A percentile compares a stretch with the other conserved stretches of the same genome.
Evolutionary conservation across 1,140 invertebrate genomes (phyloP).

Genomic region (Ptiloglossa arizonensis): DNA sequence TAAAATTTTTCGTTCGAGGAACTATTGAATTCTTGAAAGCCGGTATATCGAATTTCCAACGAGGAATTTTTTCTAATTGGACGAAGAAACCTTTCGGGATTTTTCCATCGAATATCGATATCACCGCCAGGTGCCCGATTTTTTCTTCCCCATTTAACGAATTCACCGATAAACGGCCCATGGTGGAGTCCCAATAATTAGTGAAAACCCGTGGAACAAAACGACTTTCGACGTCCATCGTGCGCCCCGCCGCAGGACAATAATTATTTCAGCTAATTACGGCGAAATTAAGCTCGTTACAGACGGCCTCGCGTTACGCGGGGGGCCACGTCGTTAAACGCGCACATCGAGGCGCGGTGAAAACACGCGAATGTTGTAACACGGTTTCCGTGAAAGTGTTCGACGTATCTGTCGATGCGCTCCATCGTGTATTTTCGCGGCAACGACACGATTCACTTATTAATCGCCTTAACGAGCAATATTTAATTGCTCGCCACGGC

Average conservation of each 20-base stretch:
- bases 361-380: slow-evolving; percentile 2
- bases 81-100: too few relatives aligned
- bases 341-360: neutral
- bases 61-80: too few relatives aligned
- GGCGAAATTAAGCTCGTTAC: slow-evolving; percentile 31
- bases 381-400: slow-evolving; percentile 20
- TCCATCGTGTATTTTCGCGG: neutral
- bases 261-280: slow-evolving; percentile 47
- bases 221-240: neutral
- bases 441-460: slow-evolving; percentile 2
- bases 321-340: neutral
- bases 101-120: too few relatives aligned
- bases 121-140: too few relatives aligned
- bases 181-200: neutral
- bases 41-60: too few relatives aligned
- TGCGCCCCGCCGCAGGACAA: neutral
- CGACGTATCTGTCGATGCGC: slow-evolving; percentile 5
- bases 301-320: slow-evolving; percentile 3
- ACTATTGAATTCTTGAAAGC: too few relatives aligned
- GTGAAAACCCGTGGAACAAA: neutral
- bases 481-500: slow-evolving; percentile 5
- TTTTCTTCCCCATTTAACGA: too few relatives aligned
- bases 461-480: slow-evolving; percentile 18
- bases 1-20: too few relatives aligned
- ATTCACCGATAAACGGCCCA: neutral